Conservation (phyloP, 2,888 invertebrate genomes). For the Tipula helvola region DNA sequence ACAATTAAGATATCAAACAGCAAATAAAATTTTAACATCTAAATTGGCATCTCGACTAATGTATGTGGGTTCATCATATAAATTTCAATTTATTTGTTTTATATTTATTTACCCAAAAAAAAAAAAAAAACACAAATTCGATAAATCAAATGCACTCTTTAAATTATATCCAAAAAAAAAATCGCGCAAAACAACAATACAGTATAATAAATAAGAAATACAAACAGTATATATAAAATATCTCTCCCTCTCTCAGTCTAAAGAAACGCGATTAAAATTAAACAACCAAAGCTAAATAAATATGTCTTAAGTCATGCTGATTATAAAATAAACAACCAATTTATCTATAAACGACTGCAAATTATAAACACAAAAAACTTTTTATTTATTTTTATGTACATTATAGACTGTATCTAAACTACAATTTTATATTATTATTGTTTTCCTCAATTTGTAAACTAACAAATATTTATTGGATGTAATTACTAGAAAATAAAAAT, state of each 20-base stretch:
- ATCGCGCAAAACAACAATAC: background rate
- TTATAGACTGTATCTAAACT: background rate
- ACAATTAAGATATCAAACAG: background rate
- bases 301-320: background rate
- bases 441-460: background rate
- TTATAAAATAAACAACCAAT: constrained; percentile 4
- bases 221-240: background rate
- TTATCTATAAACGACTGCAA: background rate
- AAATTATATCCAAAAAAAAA: background rate
- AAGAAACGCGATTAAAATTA: background rate
- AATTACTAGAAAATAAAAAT: background rate
- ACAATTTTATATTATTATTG: background rate
- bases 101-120: background rate
- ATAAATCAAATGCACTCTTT: background rate
- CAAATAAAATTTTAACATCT: background rate
- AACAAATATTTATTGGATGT: background rate
- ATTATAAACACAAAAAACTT: background rate
- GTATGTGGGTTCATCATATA: background rate
- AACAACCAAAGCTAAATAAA: background rate
- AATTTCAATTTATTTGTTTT: background rate
- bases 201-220: background rate
- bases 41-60: background rate
- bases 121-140: background rate
- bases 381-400: background rate
- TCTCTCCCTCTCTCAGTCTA: background rate